Percentiles rank a stretch among this genome's conserved stretches.
Conservation (phyloP, 2,113 vertebrate genomes). For the cattle (Bos taurus) region ARS-UCD2.0 NC_037342.1:64586001-64586500, state of each 20-base stretch:
- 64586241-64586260: neutral
- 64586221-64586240: no score
- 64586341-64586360: neutral
- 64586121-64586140: neutral
- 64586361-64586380: neutral
- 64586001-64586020: neutral
- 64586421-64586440: neutral
- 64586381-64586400: neutral
- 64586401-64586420: neutral
- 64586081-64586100: neutral
- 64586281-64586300: neutral
- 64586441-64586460: fast-evolving
- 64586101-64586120: neutral
- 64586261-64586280: neutral
- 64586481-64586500: neutral
- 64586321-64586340: neutral
- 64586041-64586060: neutral
- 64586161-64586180: neutral
- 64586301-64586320: neutral
- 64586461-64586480: neutral
- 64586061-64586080: neutral
- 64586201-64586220: neutral
- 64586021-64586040: neutral
- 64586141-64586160: neutral
- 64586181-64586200: neutral